These are phyloP conservation scores for Clinocottus analis DNA, from an alignment of 2,113 vertebrate species.

Conservation along the genomic window DNA sequence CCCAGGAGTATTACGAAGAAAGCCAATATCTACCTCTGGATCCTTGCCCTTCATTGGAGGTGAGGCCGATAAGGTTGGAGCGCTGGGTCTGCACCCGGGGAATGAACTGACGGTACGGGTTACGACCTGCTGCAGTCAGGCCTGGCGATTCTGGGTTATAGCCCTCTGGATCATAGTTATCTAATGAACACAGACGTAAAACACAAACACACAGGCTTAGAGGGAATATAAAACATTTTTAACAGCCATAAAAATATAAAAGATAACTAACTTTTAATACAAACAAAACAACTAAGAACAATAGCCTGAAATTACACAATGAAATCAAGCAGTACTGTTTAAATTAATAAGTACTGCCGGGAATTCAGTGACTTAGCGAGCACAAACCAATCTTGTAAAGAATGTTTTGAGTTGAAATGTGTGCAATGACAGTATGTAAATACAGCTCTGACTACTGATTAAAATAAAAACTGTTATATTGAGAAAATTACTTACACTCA, in stretches of 20 bases:
- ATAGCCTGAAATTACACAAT: not conserved
- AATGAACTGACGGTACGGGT: constrained; percentile 95
- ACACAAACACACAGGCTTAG: not conserved
- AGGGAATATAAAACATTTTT: not conserved
- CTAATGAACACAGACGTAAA: constrained; percentile 68
- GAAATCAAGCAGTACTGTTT: not conserved
- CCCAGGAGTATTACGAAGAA: not conserved
- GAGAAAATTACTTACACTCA: no score
- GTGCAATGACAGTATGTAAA: not conserved
- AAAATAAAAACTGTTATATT: no score
- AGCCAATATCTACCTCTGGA: constrained; percentile 88
- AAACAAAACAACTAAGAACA: not conserved
- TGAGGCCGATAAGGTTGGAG: constrained; percentile 96
- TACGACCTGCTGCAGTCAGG: constrained; percentile 92
- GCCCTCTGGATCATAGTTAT: constrained; percentile 97
- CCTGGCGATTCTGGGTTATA: constrained; percentile 99
- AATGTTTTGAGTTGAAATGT: not conserved
- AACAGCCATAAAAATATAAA: not conserved
- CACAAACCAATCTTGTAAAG: not conserved
- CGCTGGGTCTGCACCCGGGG: constrained; percentile 95
- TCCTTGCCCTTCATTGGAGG: constrained; percentile 90
- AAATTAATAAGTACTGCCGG: not conserved
- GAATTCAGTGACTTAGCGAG: not conserved
- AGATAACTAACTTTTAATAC: not conserved
- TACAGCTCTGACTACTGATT: not conserved